Conservation (phyloP, 2,888 invertebrate genomes). For the Pardosa pseudoannulata region DNA sequence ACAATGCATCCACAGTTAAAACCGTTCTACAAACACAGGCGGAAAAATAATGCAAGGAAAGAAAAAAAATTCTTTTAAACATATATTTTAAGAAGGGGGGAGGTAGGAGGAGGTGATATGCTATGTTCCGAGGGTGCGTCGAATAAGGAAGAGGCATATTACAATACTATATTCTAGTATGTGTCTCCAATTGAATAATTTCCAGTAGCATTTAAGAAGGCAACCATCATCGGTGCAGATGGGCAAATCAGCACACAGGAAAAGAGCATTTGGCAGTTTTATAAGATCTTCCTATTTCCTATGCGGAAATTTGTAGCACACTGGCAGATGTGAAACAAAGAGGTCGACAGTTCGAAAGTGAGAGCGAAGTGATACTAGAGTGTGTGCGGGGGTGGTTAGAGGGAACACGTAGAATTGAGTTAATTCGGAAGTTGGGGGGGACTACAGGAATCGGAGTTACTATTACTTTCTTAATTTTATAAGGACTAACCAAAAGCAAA, state of each 20-base stretch:
- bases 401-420: no score
- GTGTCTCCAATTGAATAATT: slow-evolving; percentile 52
- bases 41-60: neutral
- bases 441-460: no score
- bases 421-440: no score
- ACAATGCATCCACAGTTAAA: no score
- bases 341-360: neutral
- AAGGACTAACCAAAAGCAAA: no score
- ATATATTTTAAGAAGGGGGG: slow-evolving; percentile 3
- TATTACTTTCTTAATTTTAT: no score
- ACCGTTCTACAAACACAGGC: neutral
- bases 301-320: slow-evolving; percentile 27
- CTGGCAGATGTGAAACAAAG: neutral
- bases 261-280: slow-evolving; percentile 40
- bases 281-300: slow-evolving; percentile 58
- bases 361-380: neutral
- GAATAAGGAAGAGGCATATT: slow-evolving; percentile 53
- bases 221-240: slow-evolving; percentile 13
- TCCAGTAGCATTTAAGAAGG: neutral
- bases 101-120: neutral
- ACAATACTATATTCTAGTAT: slow-evolving; percentile 1
- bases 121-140: slow-evolving; percentile 17
- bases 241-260: slow-evolving; percentile 42
- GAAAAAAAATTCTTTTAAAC: neutral
- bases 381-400: no score